Evolutionary conservation across 2,797 vertebrate species (phyloP), one percentile per base, ranked within the genome.

Genomic region (Gallinago stenura): DNA sequence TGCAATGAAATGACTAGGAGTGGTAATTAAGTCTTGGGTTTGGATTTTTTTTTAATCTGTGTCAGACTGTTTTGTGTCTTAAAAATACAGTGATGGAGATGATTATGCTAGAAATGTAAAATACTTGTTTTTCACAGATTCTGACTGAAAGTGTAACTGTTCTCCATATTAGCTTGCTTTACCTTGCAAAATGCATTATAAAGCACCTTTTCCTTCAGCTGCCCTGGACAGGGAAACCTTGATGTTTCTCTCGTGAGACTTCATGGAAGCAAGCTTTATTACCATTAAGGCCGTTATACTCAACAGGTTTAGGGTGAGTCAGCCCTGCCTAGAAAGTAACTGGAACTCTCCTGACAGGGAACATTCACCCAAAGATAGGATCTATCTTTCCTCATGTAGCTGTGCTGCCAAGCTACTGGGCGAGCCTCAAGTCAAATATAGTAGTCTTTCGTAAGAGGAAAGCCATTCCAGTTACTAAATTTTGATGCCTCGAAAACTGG

Each of bases 1-100:
- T 89, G 58, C 31, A 87, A 95, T 68, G 76, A 11, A 91, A 62
- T 64, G 62, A 62, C 24, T 85, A 69, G 31, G 39, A 79, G 16
- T 83, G 60, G 28, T 58, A 86, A 86, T 88, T 68, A 68, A 71
- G 45, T 58, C 6, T 58, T 22, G 41, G 7, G 3, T 35, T 35
- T 9, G 35, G 35, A 9, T 43, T 31, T 7, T 33, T 54, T 53
- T 26, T 12, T 10, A 54, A 56, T 56, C 13, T 45, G 3, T 46
- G 10, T 81, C 83, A 88, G 12, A 54, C 3, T 41, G 10, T 26
- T 96, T 84, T 91, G 6, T 81, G 50, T 61, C 66, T 83, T 50
- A 70, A 94, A 91, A 87, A 89, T 30, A 22, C 39, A 64, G 37
- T 33, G 12, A 43, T 7, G 79, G 14, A 1, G 31, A 61, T 79